Evolutionary conservation across 2,888 invertebrate species (phyloP).

Genomic region (Melanchra persicariae): DNA sequence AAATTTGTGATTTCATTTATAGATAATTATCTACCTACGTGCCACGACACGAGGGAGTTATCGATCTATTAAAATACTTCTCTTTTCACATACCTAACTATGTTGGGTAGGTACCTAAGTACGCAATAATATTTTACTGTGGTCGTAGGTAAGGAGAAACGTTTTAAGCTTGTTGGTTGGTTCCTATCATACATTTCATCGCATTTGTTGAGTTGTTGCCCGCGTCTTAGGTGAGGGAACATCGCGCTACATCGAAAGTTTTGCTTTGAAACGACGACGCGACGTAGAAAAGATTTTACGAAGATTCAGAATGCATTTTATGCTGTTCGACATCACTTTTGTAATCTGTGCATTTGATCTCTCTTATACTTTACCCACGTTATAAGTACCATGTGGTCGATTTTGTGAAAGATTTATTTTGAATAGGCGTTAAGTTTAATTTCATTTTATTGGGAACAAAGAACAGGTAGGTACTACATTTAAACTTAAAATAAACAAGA

Average conservation of each 20-base stretch:
- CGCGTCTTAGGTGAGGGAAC: constrained; percentile 11
- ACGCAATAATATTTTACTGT: neutral
- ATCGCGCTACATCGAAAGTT: constrained; percentile 9
- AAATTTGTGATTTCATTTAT: too few relatives aligned
- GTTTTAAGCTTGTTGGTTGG: constrained; percentile 30
- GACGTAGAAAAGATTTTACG: constrained; percentile 7
- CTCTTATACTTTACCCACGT: neutral
- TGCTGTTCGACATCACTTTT: neutral
- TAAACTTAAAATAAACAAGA: too few relatives aligned
- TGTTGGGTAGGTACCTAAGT: neutral
- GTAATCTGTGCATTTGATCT: too few relatives aligned
- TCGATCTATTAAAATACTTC: neutral
- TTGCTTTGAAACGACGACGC: constrained; percentile 3
- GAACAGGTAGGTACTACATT: too few relatives aligned
- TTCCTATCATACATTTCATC: constrained; percentile 13
- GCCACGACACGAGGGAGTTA: neutral
- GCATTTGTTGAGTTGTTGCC: constrained; percentile 46
- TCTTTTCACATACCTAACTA: neutral
- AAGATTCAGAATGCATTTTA: constrained; percentile 15
- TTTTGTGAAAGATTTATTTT: neutral
- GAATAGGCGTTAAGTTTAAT: neutral
- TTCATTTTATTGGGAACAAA: too few relatives aligned
- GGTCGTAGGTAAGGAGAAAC: neutral
- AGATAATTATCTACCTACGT: too few relatives aligned
- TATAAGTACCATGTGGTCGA: neutral